Conservation (phyloP, 2,888 invertebrate genomes). For the Stenurella melanura region DNA sequence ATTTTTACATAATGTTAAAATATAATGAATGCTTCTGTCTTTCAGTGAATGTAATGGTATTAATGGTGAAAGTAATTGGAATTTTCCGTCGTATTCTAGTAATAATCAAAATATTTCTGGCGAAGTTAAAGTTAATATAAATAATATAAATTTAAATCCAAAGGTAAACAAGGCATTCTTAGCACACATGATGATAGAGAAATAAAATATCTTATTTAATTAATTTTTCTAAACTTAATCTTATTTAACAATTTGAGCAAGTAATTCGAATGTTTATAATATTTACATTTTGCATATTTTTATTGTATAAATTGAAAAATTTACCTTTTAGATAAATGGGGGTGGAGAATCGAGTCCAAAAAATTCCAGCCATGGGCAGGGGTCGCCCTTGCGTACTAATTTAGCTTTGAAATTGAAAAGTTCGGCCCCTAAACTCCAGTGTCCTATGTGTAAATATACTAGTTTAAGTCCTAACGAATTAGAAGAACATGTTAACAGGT, state of each 20-base stretch:
- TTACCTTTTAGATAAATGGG: conserved; percentile 69
- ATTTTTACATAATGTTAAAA: not conserved
- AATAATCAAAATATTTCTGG: conserved; percentile 60
- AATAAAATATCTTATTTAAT: too few relatives aligned
- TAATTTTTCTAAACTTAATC: too few relatives aligned
- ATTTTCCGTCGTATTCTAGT: conserved; percentile 63
- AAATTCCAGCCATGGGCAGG: conserved; percentile 79
- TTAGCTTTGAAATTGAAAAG: conserved; percentile 81
- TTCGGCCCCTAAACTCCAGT: conserved; percentile 77
- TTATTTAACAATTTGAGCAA: too few relatives aligned
- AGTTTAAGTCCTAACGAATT: conserved; percentile 84
- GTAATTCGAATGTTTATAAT: too few relatives aligned
- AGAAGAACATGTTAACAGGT: conserved; percentile 87
- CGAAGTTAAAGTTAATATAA: conserved; percentile 66
- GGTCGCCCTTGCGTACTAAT: conserved; percentile 84
- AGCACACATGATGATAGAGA: too few relatives aligned
- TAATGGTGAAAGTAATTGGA: conserved; percentile 64
- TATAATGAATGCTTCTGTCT: conserved; percentile 43
- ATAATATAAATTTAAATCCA: conserved; percentile 71
- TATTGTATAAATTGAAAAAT: not conserved
- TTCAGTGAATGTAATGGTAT: conserved; percentile 67
- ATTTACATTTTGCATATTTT: too few relatives aligned
- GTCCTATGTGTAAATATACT: conserved; percentile 86
- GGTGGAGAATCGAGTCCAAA: conserved; percentile 71
- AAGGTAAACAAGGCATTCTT: conserved; percentile 63